Percentiles rank a stretch among this genome's conserved stretches.
phyloP scores from a whole-genome alignment of 1,140 invertebrate genomes.

The Adoxophyes honmai region DNA sequence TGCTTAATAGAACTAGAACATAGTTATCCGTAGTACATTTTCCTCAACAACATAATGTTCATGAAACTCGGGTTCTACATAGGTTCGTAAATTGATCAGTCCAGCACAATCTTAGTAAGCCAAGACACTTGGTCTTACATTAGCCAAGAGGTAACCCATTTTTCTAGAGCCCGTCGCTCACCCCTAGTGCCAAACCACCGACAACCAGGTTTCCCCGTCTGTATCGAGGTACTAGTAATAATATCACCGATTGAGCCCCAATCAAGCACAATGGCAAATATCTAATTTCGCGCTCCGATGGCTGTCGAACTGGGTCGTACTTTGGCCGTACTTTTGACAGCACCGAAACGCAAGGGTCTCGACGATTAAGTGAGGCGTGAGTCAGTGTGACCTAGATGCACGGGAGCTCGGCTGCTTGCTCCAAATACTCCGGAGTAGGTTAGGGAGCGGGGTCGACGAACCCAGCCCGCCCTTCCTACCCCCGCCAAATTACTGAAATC shows the following conservation, averaged over 20 bases:
- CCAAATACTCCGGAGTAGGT: constrained; percentile 69
- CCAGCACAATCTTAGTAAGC: no score
- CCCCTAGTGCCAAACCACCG: no score
- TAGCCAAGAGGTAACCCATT: no score
- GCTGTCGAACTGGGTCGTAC: neutral
- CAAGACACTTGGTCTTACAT: no score
- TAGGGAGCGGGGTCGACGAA: constrained; percentile 66
- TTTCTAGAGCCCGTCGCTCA: no score
- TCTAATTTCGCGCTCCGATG: neutral
- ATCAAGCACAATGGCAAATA: neutral
- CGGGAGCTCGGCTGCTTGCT: constrained; percentile 60
- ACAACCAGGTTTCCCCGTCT: no score
- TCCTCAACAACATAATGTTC: no score
- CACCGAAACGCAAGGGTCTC: constrained; percentile 19
- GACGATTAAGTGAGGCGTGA: constrained; percentile 67
- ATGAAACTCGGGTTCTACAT: no score
- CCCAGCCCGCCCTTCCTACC: constrained; percentile 43
- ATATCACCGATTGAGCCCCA: neutral
- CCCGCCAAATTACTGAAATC: constrained; percentile 28
- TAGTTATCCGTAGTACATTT: no score
- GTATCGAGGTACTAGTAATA: no score
- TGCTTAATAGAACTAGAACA: no score
- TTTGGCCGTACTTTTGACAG: constrained; percentile 11
- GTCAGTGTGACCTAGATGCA: constrained; percentile 67
- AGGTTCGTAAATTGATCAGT: no score